A percentile compares a stretch with the other conserved stretches of the same genome.
phyloP scores from a whole-genome alignment of 1,140 invertebrate species.

The Apis florea region DNA sequence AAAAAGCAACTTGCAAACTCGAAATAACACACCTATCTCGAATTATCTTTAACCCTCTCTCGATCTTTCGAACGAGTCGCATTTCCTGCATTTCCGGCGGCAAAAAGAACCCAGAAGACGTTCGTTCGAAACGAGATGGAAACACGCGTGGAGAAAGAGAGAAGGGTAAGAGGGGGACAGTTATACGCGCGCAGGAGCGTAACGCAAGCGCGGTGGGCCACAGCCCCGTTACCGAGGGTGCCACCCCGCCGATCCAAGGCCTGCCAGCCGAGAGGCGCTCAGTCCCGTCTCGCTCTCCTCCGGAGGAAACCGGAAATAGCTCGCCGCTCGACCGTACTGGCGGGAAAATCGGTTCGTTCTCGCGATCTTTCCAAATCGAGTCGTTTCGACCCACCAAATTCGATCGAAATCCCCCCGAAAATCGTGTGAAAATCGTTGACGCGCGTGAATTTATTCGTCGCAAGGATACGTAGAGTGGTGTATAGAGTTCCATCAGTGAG shows the following conservation, averaged over 20 bases:
- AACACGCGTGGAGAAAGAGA: background rate
- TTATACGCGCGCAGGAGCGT: constrained; percentile 70
- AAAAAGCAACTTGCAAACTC: no score
- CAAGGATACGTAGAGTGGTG: background rate
- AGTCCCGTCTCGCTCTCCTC: constrained; percentile 70
- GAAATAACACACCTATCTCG: no score
- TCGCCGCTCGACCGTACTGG: constrained; percentile 47
- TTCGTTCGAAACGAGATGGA: background rate
- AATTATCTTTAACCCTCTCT: background rate
- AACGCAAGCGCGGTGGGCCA: constrained; percentile 72
- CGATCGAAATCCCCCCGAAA: background rate
- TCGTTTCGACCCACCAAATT: background rate
- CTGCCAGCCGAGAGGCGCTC: constrained; percentile 62
- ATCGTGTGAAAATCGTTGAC: background rate
- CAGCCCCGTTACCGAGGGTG: constrained; percentile 67
- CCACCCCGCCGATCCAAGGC: constrained; percentile 60
- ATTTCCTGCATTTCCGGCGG: constrained; percentile 30
- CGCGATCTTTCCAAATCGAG: no score
- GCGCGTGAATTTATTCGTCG: background rate
- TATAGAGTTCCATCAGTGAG: constrained; percentile 7
- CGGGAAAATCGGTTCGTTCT: constrained; percentile 58
- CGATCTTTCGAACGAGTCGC: background rate
- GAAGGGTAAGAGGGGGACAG: constrained; percentile 32
- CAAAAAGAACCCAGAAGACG: background rate
- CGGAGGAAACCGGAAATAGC: constrained; percentile 66